Evolutionary conservation across 2,888 invertebrate genomes (phyloP).

Genomic region (Cataglyphis livida): DNA sequence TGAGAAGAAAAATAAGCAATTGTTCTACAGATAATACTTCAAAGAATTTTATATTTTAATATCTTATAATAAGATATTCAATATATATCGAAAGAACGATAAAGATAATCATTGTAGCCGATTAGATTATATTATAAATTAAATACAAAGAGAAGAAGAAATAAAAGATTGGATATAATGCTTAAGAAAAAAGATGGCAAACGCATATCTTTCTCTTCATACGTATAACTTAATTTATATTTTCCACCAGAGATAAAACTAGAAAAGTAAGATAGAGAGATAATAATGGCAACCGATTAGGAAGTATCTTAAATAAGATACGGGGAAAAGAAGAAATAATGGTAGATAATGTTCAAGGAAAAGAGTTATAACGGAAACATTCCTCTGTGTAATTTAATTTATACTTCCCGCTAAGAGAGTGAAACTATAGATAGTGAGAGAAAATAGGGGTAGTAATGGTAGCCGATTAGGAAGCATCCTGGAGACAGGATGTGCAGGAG

Average conservation of each 20-base stretch:
- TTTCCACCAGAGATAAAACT: slow-evolving; percentile 12
- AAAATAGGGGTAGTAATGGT: slow-evolving; percentile 58
- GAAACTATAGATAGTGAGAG: slow-evolving; percentile 52
- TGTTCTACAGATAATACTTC: background rate
- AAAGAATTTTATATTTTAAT: background rate
- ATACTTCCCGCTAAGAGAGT: slow-evolving; percentile 47
- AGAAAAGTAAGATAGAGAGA: slow-evolving; percentile 33
- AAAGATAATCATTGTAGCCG: background rate
- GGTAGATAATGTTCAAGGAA: slow-evolving; percentile 40
- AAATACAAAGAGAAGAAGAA: background rate
- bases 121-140: slow-evolving; percentile 10
- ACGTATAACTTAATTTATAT: background rate
- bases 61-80: background rate
- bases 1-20: background rate
- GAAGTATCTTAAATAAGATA: slow-evolving; percentile 43
- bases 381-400: slow-evolving; percentile 48
- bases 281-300: slow-evolving; percentile 39
- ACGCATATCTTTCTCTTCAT: background rate
- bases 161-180: background rate
- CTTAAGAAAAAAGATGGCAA: background rate
- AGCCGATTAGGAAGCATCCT: slow-evolving; percentile 53
- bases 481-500: slow-evolving; percentile 38
- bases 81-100: background rate
- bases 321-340: slow-evolving; percentile 24
- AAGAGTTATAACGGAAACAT: slow-evolving; percentile 51